Evolutionary conservation across 2,797 vertebrate genomes (phyloP).

Genomic region (Balearica regulorum): DNA sequence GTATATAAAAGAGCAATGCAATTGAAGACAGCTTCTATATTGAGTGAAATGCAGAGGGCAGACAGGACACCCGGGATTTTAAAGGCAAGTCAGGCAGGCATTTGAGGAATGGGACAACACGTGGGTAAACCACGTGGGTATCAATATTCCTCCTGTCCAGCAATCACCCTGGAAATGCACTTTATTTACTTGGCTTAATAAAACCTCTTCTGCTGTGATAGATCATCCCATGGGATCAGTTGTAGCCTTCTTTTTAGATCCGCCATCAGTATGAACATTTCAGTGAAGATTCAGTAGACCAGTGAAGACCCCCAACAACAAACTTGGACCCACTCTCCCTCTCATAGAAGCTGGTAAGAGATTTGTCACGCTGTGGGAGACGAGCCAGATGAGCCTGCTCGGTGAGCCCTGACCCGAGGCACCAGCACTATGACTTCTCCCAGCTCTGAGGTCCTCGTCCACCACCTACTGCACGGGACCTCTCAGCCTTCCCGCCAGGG

Average conservation of each 20-base stretch:
- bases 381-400: neutral
- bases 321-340: neutral
- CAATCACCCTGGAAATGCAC: neutral
- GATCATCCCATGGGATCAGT: neutral
- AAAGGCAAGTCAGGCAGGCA: neutral
- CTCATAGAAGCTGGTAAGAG: neutral
- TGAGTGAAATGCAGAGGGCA: neutral
- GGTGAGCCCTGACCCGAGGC: neutral
- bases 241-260: neutral
- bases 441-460: accelerated
- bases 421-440: neutral
- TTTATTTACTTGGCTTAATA: neutral
- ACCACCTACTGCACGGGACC: neutral
- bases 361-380: neutral
- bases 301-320: neutral
- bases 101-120: neutral
- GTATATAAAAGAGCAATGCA: neutral
- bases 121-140: neutral
- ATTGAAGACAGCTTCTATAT: neutral
- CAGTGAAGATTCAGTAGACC: neutral
- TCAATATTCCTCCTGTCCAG: neutral
- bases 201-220: neutral
- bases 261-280: neutral
- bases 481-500: neutral
- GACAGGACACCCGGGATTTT: neutral